Conservation (phyloP, 2,888 invertebrate genomes). For the Tipula vernalis region DNA sequence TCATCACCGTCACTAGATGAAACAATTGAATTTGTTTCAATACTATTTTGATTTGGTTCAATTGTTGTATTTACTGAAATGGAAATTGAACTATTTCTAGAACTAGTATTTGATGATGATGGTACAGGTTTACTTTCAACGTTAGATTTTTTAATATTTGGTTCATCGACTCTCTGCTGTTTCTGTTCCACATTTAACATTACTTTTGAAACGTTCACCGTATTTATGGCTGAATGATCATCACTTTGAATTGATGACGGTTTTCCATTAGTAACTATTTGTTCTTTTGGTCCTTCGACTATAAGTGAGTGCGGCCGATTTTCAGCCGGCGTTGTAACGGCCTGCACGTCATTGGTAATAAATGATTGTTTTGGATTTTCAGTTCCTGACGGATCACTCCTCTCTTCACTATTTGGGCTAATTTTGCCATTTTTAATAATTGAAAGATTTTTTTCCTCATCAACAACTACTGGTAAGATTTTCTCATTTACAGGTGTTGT, state of each 20-base stretch:
- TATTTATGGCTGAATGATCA: not conserved
- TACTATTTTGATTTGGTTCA: not conserved
- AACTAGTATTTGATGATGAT: not conserved
- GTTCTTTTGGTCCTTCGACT: not conserved
- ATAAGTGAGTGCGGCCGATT: not conserved
- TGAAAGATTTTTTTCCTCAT: not conserved
- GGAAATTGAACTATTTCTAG: not conserved
- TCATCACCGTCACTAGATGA: not conserved
- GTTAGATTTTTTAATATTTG: not conserved
- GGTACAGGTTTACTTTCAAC: not conserved
- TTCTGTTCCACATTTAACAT: constrained; percentile 14
- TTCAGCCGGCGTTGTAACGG: not conserved
- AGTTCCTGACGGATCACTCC: not conserved
- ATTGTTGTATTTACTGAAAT: not conserved
- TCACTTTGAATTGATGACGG: not conserved
- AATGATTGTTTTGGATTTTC: not conserved
- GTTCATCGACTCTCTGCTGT: not conserved
- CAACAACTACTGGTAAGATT: not conserved
- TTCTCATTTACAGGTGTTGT: not conserved
- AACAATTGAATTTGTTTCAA: not conserved
- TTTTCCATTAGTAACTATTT: not conserved
- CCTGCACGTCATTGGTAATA: not conserved
- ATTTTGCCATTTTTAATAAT: not conserved
- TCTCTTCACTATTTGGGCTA: not conserved
- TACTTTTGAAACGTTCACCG: constrained; percentile 15